These are phyloP conservation scores for Erinaceus europaeus DNA, from an alignment of 2,113 vertebrate species.

Conservation along the genomic window DNA sequence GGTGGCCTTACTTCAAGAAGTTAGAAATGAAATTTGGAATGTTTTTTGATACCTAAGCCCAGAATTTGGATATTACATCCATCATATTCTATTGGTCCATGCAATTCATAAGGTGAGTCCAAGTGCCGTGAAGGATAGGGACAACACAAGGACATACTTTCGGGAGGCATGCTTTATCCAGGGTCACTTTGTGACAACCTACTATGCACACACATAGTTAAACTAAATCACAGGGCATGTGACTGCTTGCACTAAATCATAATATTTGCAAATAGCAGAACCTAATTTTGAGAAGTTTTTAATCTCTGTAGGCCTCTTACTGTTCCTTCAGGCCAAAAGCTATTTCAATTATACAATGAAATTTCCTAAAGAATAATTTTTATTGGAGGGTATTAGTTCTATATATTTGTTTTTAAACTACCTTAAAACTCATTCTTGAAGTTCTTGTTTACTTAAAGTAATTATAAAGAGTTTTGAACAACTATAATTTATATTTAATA, in stretches of 20 bases:
- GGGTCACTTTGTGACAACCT: neutral
- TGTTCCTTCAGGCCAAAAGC: neutral
- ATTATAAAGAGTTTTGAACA: neutral
- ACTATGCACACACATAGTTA: neutral
- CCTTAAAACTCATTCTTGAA: constrained; percentile 28
- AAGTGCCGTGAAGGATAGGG: neutral
- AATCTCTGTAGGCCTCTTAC: neutral
- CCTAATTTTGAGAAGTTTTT: too few species aligned
- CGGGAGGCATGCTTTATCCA: neutral
- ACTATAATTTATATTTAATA: neutral
- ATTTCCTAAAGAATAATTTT: neutral
- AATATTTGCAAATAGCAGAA: neutral
- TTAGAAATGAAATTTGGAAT: neutral
- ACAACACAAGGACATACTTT: neutral
- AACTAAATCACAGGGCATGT: neutral
- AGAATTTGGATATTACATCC: neutral
- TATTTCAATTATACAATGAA: neutral
- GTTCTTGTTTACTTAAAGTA: neutral
- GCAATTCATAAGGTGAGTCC: neutral
- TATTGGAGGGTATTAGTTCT: neutral
- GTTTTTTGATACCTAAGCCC: neutral
- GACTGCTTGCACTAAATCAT: too few species aligned
- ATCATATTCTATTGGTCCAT: neutral
- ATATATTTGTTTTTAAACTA: constrained; percentile 11
- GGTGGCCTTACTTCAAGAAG: neutral